A percentile compares a stretch with the other conserved stretches of the same genome.
These are phyloP conservation scores for Phaonia tiefii DNA, from an alignment of 2,888 invertebrate species.

Conservation along the genomic window DNA sequence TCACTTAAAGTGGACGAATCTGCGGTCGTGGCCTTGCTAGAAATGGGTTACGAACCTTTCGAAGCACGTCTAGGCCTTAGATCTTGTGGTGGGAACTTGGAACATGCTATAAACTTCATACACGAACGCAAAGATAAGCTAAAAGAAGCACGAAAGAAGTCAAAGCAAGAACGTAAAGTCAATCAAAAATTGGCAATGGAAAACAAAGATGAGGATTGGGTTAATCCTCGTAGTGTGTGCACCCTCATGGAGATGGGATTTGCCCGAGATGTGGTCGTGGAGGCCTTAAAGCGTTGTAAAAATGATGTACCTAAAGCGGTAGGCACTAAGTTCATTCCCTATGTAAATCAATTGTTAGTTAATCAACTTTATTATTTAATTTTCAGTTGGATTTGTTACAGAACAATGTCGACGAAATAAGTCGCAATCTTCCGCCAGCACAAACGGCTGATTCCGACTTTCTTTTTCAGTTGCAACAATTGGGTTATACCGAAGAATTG, in stretches of 20 bases:
- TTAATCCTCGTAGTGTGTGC: constrained; percentile 78
- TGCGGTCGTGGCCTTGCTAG: constrained; percentile 82
- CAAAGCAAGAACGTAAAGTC: constrained; percentile 81
- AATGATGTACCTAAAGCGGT: constrained; percentile 87
- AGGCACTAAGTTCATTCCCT: constrained; percentile 77
- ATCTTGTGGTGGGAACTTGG: constrained; percentile 83
- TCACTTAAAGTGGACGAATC: constrained; percentile 84
- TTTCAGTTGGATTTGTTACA: constrained; percentile 76
- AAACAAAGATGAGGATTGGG: constrained; percentile 72
- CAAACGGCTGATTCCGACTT: constrained; percentile 65
- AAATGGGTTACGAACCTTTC: constrained; percentile 84
- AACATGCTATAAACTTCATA: constrained; percentile 85
- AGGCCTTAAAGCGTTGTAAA: constrained; percentile 85
- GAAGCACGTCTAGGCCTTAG: constrained; percentile 88
- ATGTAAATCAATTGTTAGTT: neutral
- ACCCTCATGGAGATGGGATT: constrained; percentile 87
- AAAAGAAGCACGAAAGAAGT: constrained; percentile 81
- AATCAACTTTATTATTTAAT: neutral
- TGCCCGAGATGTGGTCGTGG: constrained; percentile 82
- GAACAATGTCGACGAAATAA: constrained; percentile 71
- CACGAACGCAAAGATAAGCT: constrained; percentile 82
- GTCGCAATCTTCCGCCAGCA: constrained; percentile 66
- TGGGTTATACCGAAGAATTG: constrained; percentile 83
- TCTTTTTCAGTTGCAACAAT: constrained; percentile 78
- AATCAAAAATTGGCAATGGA: constrained; percentile 70